These are phyloP conservation scores for Gulo gulo DNA, from an alignment of 2,113 vertebrate genomes.

Conservation along the genomic window DNA sequence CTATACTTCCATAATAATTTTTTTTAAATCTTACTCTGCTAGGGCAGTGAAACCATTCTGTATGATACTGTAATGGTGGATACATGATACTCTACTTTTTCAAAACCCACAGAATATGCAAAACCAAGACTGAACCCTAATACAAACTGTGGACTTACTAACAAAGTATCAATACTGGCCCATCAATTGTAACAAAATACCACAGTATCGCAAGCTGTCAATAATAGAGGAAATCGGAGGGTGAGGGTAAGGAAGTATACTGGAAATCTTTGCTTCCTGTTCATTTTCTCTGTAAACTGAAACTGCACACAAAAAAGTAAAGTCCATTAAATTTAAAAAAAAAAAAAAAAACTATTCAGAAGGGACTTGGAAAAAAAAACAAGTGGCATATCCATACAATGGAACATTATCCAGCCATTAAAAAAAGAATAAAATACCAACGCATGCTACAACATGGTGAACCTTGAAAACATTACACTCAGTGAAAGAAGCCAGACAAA, in stretches of 20 bases:
- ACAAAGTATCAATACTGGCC: background rate
- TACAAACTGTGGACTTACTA: background rate
- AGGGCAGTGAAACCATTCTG: background rate
- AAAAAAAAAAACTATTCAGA: background rate
- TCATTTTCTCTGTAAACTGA: background rate
- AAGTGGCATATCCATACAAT: background rate
- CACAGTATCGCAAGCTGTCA: background rate
- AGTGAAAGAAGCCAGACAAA: background rate
- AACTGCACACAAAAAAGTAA: background rate
- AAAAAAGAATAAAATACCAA: background rate
- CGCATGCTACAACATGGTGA: background rate
- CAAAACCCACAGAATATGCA: background rate
- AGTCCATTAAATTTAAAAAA: background rate
- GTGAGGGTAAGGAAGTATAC: background rate
- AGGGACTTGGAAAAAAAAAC: background rate
- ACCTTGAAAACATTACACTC: background rate
- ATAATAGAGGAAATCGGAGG: background rate
- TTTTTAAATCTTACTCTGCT: background rate
- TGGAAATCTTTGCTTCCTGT: background rate
- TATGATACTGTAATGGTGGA: background rate
- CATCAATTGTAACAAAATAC: background rate
- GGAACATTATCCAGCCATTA: background rate
- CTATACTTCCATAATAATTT: background rate
- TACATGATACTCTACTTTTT: background rate
- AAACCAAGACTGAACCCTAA: background rate